Evolutionary conservation across 2,888 invertebrate species (phyloP).

Genomic region (Arge pagana): DNA sequence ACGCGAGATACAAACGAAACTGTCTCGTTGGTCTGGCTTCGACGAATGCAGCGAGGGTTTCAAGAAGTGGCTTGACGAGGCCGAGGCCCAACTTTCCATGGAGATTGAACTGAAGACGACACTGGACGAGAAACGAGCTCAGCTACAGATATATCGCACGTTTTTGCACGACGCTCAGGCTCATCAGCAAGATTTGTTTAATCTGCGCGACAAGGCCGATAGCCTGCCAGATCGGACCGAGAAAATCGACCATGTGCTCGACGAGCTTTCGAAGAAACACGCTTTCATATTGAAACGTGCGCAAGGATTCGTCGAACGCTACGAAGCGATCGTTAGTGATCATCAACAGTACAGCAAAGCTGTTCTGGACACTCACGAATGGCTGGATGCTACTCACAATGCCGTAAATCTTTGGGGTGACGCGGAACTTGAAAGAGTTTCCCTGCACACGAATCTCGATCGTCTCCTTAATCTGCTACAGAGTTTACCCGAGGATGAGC

Average conservation of each 20-base stretch:
- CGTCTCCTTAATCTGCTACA: conserved; percentile 76
- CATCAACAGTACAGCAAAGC: conserved; percentile 89
- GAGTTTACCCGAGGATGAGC: conserved; percentile 84
- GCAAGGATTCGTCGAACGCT: conserved; percentile 79
- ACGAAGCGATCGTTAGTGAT: conserved; percentile 85
- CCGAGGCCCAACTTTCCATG: conserved; percentile 75
- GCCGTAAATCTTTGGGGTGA: conserved; percentile 85
- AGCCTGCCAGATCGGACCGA: conserved; percentile 79
- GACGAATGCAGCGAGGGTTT: conserved; percentile 83
- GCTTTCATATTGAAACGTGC: conserved; percentile 71
- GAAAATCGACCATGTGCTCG: conserved; percentile 73
- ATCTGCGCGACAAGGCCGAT: conserved; percentile 79
- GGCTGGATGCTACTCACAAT: conserved; percentile 82
- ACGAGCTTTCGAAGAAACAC: conserved; percentile 73
- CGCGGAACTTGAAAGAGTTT: conserved; percentile 79
- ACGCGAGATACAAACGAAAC: conserved; percentile 80
- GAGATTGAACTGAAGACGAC: conserved; percentile 84
- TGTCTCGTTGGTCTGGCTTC: conserved; percentile 87
- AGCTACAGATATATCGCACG: conserved; percentile 81
- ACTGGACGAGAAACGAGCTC: conserved; percentile 88
- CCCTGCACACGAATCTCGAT: conserved; percentile 84
- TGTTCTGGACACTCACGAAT: conserved; percentile 84
- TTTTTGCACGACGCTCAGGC: conserved; percentile 81
- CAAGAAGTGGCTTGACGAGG: conserved; percentile 76
- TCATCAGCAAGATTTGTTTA: conserved; percentile 83